Percentiles rank a stretch among this genome's conserved stretches.
phyloP scores from a whole-genome alignment of 2,888 invertebrate genomes.

The Exephanes ischioxanthus region DNA sequence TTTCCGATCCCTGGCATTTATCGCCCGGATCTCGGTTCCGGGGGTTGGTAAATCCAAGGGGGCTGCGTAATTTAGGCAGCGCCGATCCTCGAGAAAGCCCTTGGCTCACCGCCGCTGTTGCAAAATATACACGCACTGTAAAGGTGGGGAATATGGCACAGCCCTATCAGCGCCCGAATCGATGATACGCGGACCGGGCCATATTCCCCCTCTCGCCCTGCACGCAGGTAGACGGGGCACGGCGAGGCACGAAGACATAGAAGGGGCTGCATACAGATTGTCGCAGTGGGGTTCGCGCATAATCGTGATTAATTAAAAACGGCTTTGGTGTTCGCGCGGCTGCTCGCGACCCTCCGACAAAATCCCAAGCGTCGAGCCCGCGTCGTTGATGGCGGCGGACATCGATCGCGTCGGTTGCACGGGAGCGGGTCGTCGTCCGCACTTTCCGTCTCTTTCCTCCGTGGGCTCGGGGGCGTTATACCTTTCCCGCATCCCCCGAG shows the following conservation, averaged over 20 bases:
- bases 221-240: not conserved
- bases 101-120: slow-evolving; percentile 8
- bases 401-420: slow-evolving; percentile 73
- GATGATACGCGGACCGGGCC: no score
- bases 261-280: slow-evolving; percentile 23
- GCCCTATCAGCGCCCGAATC: no score
- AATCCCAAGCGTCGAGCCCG: slow-evolving; percentile 54
- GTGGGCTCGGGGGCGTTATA: slow-evolving; percentile 25
- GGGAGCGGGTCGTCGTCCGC: slow-evolving; percentile 75
- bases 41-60: not conserved
- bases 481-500: slow-evolving; percentile 34
- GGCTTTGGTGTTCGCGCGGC: slow-evolving; percentile 65
- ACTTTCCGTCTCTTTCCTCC: slow-evolving; percentile 46
- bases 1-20: slow-evolving; percentile 59
- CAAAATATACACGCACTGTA: not conserved
- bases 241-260: slow-evolving; percentile 58
- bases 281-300: slow-evolving; percentile 50
- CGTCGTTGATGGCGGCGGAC: slow-evolving; percentile 65
- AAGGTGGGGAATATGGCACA: no score
- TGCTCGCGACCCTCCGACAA: slow-evolving; percentile 53
- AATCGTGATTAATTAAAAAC: slow-evolving; percentile 76
- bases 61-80: slow-evolving; percentile 36
- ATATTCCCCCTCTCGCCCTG: not conserved
- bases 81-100: slow-evolving; percentile 14
- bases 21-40: slow-evolving; percentile 53